These are phyloP conservation scores for Hyalella azteca DNA, from an alignment of 2,888 invertebrate genomes.

Conservation along the genomic window DNA sequence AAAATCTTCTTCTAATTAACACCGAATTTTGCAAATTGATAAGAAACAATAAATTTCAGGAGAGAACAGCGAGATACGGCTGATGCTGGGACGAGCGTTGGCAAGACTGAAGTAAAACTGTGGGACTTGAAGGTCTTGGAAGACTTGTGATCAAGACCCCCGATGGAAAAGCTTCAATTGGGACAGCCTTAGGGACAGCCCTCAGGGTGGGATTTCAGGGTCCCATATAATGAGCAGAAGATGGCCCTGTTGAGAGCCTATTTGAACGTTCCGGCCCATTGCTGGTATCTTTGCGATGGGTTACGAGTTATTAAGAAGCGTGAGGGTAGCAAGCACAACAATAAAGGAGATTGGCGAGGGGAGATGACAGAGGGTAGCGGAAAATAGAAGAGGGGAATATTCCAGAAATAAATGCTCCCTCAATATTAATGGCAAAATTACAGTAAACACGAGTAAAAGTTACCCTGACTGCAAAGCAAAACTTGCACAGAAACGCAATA, in stretches of 20 bases:
- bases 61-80: not conserved
- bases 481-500: no score
- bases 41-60: not conserved
- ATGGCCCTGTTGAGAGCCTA: not conserved
- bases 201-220: not conserved
- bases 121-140: not conserved
- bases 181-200: constrained; percentile 14
- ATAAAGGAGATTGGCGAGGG: constrained; percentile 30
- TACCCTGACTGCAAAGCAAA: no score
- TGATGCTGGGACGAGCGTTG: not conserved
- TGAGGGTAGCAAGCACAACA: not conserved
- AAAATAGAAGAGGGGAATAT: constrained; percentile 10
- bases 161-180: constrained; percentile 15
- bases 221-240: not conserved
- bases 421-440: no score
- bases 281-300: not conserved
- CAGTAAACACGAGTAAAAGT: no score
- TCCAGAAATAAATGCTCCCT: no score
- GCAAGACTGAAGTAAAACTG: not conserved
- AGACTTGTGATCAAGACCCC: constrained; percentile 5
- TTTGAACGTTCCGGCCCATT: not conserved
- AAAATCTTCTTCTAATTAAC: not conserved
- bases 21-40: not conserved
- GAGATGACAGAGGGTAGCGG: not conserved
- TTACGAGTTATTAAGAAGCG: not conserved